Percentiles rank a stretch among this genome's conserved stretches.
Conservation (phyloP, 1,140 invertebrate genomes). For the Drosophila fuyamai region DNA sequence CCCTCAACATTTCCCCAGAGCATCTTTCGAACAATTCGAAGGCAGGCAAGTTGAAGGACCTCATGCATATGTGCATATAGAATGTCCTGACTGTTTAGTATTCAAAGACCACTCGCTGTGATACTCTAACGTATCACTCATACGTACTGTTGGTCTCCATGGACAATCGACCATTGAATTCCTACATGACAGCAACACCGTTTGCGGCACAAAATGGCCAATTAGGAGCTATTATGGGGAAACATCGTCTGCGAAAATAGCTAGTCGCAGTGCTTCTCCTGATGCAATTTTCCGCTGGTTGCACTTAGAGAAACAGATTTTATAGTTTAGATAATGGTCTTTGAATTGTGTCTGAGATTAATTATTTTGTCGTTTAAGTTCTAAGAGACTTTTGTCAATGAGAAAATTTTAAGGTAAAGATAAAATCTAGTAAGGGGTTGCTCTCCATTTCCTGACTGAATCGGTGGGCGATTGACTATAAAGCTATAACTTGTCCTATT, state of each 20-base stretch:
- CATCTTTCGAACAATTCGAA: constrained; percentile 4
- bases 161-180: constrained; percentile 6
- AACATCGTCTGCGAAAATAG: constrained; percentile 8
- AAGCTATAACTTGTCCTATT: background rate
- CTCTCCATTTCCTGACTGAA: background rate
- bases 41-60: constrained; percentile 34
- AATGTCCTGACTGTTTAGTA: constrained; percentile 27
- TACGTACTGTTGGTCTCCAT: constrained; percentile 16
- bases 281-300: background rate
- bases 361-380: no score
- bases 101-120: constrained; percentile 18
- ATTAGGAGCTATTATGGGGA: constrained; percentile 28
- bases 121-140: constrained; percentile 16
- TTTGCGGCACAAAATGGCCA: constrained; percentile 21
- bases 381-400: no score
- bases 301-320: background rate
- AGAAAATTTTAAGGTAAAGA: no score
- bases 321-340: background rate
- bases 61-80: constrained; percentile 10
- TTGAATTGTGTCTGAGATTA: background rate
- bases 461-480: no score
- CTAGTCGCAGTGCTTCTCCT: constrained; percentile 9
- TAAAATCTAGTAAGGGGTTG: no score
- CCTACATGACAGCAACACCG: constrained; percentile 27
- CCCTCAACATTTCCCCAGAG: background rate